Evolutionary conservation across 2,113 vertebrate species (phyloP), one percentile per base, ranked within the genome.

Genomic region (Barnardius zonarius): DNA sequence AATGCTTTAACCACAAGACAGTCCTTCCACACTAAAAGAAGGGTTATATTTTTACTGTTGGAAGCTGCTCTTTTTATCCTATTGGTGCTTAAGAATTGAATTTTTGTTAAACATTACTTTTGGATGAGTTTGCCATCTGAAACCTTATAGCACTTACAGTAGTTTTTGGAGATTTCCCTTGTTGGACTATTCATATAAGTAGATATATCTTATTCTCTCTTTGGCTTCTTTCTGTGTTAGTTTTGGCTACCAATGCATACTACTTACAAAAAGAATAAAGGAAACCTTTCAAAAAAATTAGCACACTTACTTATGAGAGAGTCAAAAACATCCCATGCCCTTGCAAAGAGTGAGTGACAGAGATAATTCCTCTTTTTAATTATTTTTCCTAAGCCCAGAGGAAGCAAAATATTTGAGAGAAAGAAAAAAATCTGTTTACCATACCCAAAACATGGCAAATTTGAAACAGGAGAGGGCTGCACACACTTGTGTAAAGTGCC

Each of bases 141-240:
- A 96, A 93, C 86, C 80, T 88, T 92, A 92, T 74, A 96, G 33
- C 51, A 48, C 68, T 92, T 86, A 81, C 79, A 82, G 96, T 96
- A 97, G 95, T 90, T 95, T 94, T 93, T 78, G 64, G 76, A 97
- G 95, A 84, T 94, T 92, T 96, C 93, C 63, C 80, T 78, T 90
- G 83, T 62, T 96, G 95, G 76, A 81, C 19, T 25, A n/a, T 61
- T 96, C 69, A 90, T 72, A 68, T 23, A 15, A 90, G 13, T 52
- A 94, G 90, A 92, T 94, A 80, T 57, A 81, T 97, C 93, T 90
- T 94, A 67, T 86, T 95, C 68, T 92, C 80, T 92, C 48, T 28
- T 88, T 96, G 95, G 92, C 92, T 94, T 86, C 83, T 84, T 81
- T 72, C 61, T 90, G 14, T 93, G 83, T 95, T 96, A 96, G 66